These are phyloP conservation scores for Procambarus clarkii DNA, from an alignment of 1,140 invertebrate genomes.

Conservation along the genomic window DNA sequence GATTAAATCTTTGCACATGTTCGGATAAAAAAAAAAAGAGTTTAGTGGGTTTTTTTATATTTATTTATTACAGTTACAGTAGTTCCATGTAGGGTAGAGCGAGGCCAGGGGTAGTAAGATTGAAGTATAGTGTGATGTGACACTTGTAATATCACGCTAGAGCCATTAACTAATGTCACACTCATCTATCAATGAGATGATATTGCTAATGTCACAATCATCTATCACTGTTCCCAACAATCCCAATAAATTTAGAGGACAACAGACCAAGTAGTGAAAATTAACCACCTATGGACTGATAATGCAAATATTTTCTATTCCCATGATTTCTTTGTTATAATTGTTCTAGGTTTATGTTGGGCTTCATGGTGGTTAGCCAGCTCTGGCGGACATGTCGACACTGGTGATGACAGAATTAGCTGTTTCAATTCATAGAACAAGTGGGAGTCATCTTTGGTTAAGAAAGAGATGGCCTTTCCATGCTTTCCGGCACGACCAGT, in stretches of 20 bases:
- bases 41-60: too few species aligned
- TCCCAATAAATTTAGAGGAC: too few species aligned
- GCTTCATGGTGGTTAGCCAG: constrained; percentile 98
- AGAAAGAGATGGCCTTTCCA: constrained; percentile 96
- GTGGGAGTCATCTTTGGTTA: constrained; percentile 96
- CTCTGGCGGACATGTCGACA: constrained; percentile 96
- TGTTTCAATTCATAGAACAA: constrained; percentile 99
- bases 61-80: too few species aligned
- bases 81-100: too few species aligned
- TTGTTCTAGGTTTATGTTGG: constrained; percentile 97
- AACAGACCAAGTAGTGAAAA: too few species aligned
- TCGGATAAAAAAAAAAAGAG: too few species aligned
- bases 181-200: too few species aligned
- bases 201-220: not conserved
- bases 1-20: too few species aligned
- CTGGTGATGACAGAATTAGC: constrained; percentile 90
- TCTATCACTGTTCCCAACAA: too few species aligned
- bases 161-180: not conserved
- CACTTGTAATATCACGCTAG: not conserved
- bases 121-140: not conserved
- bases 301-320: constrained; percentile 82
- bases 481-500: constrained; percentile 94
- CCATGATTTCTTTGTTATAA: constrained; percentile 93
- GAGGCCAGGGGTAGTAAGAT: too few species aligned
- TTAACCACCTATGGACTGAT: too few species aligned